Evolutionary conservation across 2,113 vertebrate species (phyloP).

Genomic region (Aegithalos caudatus): DNA sequence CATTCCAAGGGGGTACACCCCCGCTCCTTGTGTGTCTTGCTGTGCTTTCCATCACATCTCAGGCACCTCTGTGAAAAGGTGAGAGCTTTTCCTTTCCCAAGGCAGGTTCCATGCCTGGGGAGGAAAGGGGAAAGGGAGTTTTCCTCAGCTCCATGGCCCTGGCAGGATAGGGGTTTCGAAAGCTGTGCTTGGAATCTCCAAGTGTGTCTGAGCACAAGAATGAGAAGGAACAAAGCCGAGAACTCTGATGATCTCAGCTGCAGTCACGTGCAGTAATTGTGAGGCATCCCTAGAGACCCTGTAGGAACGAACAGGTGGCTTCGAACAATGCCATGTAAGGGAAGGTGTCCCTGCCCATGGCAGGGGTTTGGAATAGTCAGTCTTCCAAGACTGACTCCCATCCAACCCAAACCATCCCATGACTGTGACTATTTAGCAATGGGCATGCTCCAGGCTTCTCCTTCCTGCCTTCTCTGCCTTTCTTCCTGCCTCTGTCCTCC

Average conservation of each 20-base stretch:
- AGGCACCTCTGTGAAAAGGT: background rate
- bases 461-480: background rate
- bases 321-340: background rate
- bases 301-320: background rate
- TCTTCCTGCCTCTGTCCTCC: background rate
- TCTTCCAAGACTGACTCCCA: background rate
- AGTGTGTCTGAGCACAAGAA: background rate
- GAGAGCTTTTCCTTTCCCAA: background rate
- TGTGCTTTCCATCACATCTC: rapidly evolving
- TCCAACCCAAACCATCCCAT: background rate
- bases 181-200: background rate
- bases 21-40: background rate
- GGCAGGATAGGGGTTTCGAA: background rate
- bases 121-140: background rate
- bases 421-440: background rate
- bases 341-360: background rate
- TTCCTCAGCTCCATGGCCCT: rapidly evolving
- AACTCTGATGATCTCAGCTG: background rate
- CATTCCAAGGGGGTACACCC: rapidly evolving
- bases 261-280: background rate
- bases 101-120: background rate
- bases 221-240: background rate
- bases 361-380: background rate
- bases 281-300: background rate
- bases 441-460: background rate